Evolutionary conservation across 1,140 invertebrate genomes (phyloP), one percentile per base, ranked within the genome.

Genomic region (Lepidurus couesii): DNA sequence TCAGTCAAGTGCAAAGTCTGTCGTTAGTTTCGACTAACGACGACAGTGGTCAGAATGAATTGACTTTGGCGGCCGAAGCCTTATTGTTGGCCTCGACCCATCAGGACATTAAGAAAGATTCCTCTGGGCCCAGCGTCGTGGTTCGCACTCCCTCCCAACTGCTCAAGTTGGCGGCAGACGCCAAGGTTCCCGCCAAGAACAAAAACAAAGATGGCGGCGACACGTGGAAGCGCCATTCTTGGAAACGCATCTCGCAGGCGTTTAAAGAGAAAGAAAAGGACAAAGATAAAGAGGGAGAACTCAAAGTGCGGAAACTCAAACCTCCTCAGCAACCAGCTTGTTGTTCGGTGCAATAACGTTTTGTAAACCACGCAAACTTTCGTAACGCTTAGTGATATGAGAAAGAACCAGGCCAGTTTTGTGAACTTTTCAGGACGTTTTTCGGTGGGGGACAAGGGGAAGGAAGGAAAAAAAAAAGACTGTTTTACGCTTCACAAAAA

Each of bases 1-100:
- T 76, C 45, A 76, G 53, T 65, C 53, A 65, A 65, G 53, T 65
- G 53, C 53, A 65, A 65, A 65, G 53, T 65, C 53, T 16, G 9
- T 65, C n/a, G 53, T 65, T 65, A 65, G 53, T 65, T 65, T 21
- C 53, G 21, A 21, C 53, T 65, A 65, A 65, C 21, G 53, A 21
- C 53, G 53, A 9, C 53, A 65, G 53, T 65, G 53, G 53, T 65
- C 53, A 13, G 16, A 65, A 65, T 13, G 53, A 65, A 65, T 65
- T 65, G 53, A n/a, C 53, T 65, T 65, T 65, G 53, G 53, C 53
- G 16, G 9, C 53, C 53, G 53, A 16, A 65, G 53, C 53, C 9
- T 65, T 65, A 65, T 65, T 65, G 53, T 65, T 65, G 13, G 45
- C 45, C 45, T 16, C 45, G 10, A 65, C 53, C 53, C n/a, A 13